Evolutionary conservation across 1,140 invertebrate species (phyloP).

Genomic region (Delia radicum): DNA sequence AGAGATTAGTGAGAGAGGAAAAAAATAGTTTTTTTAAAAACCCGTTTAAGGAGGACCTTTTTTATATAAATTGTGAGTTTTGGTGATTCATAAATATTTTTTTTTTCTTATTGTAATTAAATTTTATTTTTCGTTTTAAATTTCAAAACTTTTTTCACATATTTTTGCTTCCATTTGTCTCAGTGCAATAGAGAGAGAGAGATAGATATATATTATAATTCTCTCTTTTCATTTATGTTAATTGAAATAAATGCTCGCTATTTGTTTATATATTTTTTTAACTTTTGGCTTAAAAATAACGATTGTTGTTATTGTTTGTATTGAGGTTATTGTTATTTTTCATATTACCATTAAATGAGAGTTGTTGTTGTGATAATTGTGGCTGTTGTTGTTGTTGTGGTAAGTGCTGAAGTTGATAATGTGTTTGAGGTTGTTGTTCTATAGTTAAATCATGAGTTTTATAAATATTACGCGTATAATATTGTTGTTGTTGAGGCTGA

Average conservation of each 20-base stretch:
- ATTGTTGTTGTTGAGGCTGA: constrained; percentile 29
- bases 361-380: constrained; percentile 12
- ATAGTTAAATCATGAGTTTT: constrained; percentile 19
- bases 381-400: background rate
- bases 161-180: background rate
- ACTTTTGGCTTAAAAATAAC: constrained; percentile 16
- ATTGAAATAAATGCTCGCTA: background rate
- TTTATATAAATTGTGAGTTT: background rate
- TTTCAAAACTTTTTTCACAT: background rate
- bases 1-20: background rate
- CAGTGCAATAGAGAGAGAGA: background rate
- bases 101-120: background rate
- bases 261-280: background rate
- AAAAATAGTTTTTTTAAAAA: background rate
- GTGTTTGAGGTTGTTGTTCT: constrained; percentile 26
- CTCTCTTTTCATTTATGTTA: background rate
- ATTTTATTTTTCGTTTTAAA: background rate
- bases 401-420: constrained; percentile 23
- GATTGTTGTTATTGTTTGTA: constrained; percentile 30
- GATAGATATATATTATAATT: background rate
- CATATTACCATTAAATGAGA: constrained; percentile 16
- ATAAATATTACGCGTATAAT: background rate
- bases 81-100: background rate
- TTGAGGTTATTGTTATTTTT: constrained; percentile 30
- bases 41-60: background rate